These are phyloP conservation scores for Acleris emargana DNA, from an alignment of 2,888 invertebrate genomes.

Conservation along the genomic window DNA sequence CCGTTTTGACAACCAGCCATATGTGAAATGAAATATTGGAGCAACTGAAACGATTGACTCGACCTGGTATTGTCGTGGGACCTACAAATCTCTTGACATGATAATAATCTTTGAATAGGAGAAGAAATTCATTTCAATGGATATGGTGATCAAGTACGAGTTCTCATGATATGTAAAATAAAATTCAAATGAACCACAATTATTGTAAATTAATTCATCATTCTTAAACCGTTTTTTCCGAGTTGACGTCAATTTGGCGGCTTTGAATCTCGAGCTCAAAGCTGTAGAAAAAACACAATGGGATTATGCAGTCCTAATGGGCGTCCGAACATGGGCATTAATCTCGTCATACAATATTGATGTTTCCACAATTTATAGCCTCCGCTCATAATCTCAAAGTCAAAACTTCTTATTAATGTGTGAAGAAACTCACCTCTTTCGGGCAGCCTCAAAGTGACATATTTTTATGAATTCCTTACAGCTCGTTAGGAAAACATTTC, in stretches of 20 bases:
- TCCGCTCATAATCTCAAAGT: slow-evolving; percentile 74
- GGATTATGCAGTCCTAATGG: slow-evolving; percentile 80
- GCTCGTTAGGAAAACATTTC: slow-evolving; percentile 77
- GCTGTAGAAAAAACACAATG: slow-evolving; percentile 75
- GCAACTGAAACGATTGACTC: slow-evolving; percentile 56
- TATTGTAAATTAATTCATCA: slow-evolving; percentile 67
- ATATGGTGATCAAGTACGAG: not conserved
- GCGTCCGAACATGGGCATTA: slow-evolving; percentile 80
- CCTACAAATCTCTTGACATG: slow-evolving; percentile 30
- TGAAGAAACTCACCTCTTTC: slow-evolving; percentile 77
- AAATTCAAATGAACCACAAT: slow-evolving; percentile 39
- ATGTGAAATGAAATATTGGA: slow-evolving; percentile 78
- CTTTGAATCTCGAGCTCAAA: slow-evolving; percentile 61
- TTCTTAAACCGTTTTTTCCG: slow-evolving; percentile 61
- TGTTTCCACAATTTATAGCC: slow-evolving; percentile 78
- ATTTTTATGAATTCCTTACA: slow-evolving; percentile 70
- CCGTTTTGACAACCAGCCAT: slow-evolving; percentile 77
- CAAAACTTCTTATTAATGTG: slow-evolving; percentile 80
- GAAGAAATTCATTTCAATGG: not conserved
- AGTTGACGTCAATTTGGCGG: slow-evolving; percentile 71
- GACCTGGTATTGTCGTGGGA: slow-evolving; percentile 36
- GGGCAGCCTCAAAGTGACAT: slow-evolving; percentile 62
- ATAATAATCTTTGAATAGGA: slow-evolving; percentile 26
- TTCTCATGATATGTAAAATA: slow-evolving; percentile 1
- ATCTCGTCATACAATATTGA: slow-evolving; percentile 82